Evolutionary conservation across 2,888 invertebrate genomes (phyloP).

Genomic region (Oscheius onirici): DNA sequence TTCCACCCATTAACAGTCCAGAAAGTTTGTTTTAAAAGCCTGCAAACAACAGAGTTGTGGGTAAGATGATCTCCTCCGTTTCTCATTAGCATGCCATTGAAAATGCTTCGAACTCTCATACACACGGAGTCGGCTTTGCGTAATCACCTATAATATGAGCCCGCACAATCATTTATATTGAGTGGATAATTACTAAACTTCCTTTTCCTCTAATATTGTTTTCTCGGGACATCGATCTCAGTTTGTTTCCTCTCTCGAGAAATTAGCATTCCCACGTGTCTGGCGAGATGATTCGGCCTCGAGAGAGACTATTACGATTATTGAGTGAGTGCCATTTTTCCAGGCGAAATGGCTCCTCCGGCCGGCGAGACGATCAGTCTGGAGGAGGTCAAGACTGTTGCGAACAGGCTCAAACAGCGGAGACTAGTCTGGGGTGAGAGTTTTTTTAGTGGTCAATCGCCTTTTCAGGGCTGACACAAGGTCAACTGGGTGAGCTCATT

Average conservation of each 20-base stretch:
- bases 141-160: not conserved
- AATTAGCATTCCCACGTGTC: constrained; percentile 29
- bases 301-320: not conserved
- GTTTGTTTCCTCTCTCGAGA: constrained; percentile 14
- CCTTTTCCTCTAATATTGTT: not conserved
- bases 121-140: not conserved
- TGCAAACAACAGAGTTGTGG: constrained; percentile 5
- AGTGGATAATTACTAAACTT: not conserved
- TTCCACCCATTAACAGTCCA: too few species aligned
- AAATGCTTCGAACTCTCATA: not conserved
- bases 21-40: too few species aligned
- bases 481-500: constrained; percentile 16
- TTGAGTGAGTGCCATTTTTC: not conserved
- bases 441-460: not conserved
- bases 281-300: not conserved
- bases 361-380: not conserved
- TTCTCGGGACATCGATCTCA: not conserved
- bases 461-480: constrained; percentile 20
- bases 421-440: constrained; percentile 13
- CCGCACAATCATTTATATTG: not conserved
- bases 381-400: not conserved
- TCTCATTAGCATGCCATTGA: constrained; percentile 20
- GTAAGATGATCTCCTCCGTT: too few species aligned
- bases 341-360: constrained; percentile 21
- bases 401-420: constrained; percentile 16